Conservation (phyloP, 2,797 vertebrate genomes). For the Natrix natrix region DNA sequence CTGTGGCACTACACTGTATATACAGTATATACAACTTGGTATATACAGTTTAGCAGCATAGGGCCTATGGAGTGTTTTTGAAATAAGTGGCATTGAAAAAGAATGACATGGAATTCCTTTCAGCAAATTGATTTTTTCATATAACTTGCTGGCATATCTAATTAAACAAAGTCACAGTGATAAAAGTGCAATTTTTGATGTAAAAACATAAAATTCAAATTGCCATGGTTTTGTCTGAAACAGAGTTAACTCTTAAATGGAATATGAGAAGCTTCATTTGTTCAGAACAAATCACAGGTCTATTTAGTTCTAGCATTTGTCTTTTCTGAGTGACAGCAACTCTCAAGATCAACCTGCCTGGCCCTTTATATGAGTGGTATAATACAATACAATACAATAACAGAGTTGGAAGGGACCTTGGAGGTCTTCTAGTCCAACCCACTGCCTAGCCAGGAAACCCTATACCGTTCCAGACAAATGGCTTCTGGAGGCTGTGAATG, state of each 20-base stretch:
- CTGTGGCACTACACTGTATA: not conserved
- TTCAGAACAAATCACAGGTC: not conserved
- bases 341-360: not conserved
- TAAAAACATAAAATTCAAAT: not conserved
- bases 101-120: conserved; percentile 12
- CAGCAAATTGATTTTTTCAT: conserved; percentile 38
- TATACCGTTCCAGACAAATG: too few relatives aligned
- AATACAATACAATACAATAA: too few relatives aligned
- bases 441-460: too few relatives aligned
- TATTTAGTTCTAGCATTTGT: not conserved
- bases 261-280: not conserved
- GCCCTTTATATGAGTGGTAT: not conserved
- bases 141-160: not conserved
- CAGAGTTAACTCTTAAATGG: conserved; percentile 59
- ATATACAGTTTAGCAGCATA: not conserved
- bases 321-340: not conserved
- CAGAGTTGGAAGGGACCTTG: too few relatives aligned
- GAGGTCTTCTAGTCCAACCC: too few relatives aligned
- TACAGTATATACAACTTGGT: not conserved
- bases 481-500: too few relatives aligned
- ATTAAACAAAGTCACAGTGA: not conserved
- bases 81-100: conserved; percentile 23
- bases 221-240: not conserved
- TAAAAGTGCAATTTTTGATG: conserved; percentile 25
- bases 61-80: not conserved